phyloP scores from a whole-genome alignment of 2,888 invertebrate species.

The Drosophila parthenogenetica region DNA sequence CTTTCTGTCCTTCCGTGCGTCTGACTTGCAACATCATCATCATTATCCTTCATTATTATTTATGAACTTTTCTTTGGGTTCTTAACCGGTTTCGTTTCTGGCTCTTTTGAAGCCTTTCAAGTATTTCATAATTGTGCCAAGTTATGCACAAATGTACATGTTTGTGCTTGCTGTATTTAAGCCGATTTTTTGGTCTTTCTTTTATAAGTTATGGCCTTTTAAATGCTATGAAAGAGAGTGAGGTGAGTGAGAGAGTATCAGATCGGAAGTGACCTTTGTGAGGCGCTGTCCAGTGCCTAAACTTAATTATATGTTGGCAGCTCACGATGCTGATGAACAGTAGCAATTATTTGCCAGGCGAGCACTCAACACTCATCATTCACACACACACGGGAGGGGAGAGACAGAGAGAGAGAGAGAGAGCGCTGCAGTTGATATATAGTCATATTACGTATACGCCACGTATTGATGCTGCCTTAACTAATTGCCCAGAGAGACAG shows the following conservation, averaged over 20 bases:
- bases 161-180: slow-evolving; percentile 27
- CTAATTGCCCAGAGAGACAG: slow-evolving; percentile 52
- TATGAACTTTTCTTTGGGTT: slow-evolving; percentile 53
- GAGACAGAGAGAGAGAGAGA: slow-evolving; percentile 11
- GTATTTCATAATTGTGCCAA: slow-evolving; percentile 82
- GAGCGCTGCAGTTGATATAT: slow-evolving; percentile 53
- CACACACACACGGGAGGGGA: slow-evolving; percentile 23
- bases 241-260: slow-evolving; percentile 8
- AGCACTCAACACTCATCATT: slow-evolving; percentile 71
- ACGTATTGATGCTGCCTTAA: slow-evolving; percentile 50
- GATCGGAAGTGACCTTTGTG: slow-evolving; percentile 57
- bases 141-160: slow-evolving; percentile 62
- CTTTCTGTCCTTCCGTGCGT: neutral
- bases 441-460: slow-evolving; percentile 73
- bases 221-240: slow-evolving; percentile 36
- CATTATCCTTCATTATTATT: slow-evolving; percentile 81
- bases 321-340: slow-evolving; percentile 70
- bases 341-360: slow-evolving; percentile 76
- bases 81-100: slow-evolving; percentile 50
- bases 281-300: slow-evolving; percentile 33
- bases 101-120: slow-evolving; percentile 57
- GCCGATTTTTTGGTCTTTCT: slow-evolving; percentile 41
- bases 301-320: slow-evolving; percentile 76
- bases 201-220: slow-evolving; percentile 80
- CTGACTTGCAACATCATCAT: slow-evolving; percentile 65